phyloP scores from a whole-genome alignment of 2,797 vertebrate species.

The Dromococcyx pavoninus region DNA sequence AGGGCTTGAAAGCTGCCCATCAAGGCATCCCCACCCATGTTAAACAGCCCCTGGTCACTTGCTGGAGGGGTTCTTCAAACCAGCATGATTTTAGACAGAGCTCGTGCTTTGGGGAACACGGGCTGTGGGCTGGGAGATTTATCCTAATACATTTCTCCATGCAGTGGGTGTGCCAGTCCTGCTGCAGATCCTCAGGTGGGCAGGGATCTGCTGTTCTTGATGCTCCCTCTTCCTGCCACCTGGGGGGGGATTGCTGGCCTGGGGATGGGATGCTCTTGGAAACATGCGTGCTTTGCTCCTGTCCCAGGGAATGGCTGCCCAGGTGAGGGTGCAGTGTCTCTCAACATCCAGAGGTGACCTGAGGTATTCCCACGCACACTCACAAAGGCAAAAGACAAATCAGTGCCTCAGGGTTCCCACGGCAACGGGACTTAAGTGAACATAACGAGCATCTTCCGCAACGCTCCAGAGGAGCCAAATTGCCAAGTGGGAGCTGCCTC shows the following conservation, averaged over 20 bases:
- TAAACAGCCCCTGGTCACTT: not conserved
- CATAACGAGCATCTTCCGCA: not conserved
- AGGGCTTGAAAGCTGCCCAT: not conserved
- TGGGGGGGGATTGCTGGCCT: not conserved
- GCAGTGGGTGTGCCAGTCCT: not conserved
- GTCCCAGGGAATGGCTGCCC: rapidly evolving
- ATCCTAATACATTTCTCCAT: not conserved
- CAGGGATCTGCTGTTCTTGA: not conserved
- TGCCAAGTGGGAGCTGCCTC: not conserved
- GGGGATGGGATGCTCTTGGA: rapidly evolving
- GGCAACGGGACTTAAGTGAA: not conserved
- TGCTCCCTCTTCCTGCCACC: not conserved
- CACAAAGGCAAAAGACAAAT: not conserved
- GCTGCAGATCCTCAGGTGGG: not conserved
- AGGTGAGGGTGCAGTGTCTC: not conserved
- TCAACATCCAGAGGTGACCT: not conserved
- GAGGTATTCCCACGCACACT: not conserved
- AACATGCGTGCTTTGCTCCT: not conserved
- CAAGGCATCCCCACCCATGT: not conserved
- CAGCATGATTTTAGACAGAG: not conserved
- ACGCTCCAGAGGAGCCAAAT: not conserved
- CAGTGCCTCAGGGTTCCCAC: rapidly evolving
- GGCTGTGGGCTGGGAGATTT: not conserved
- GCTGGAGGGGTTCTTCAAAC: not conserved
- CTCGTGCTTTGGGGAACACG: not conserved